A percentile compares a stretch with the other conserved stretches of the same genome.
Conservation (phyloP, 2,113 vertebrate species). For the Camelus bactrianus region DNA sequence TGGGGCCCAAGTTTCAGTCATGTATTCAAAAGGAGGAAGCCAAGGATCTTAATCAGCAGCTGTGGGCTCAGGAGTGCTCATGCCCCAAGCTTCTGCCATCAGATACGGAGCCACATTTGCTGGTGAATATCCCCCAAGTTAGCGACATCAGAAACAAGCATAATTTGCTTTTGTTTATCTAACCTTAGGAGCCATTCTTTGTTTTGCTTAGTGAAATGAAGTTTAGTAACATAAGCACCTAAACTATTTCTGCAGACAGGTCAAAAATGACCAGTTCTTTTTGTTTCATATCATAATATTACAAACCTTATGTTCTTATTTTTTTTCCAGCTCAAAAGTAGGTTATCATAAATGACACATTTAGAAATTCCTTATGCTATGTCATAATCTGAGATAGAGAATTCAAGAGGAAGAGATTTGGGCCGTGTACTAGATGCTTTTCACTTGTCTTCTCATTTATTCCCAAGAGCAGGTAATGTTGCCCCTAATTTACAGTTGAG, state of each 20-base stretch:
- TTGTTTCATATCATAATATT: not conserved
- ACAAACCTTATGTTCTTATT: not conserved
- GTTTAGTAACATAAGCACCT: not conserved
- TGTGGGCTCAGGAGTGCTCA: not conserved
- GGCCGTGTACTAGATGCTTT: not conserved
- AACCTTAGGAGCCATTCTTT: not conserved
- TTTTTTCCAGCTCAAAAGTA: not conserved
- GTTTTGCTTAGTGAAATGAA: slow-evolving; percentile 30
- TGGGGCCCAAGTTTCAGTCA: not conserved
- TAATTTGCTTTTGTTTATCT: not conserved
- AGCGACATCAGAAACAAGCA: slow-evolving; percentile 8
- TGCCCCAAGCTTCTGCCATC: not conserved
- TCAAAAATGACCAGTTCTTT: not conserved
- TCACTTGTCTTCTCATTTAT: slow-evolving; percentile 6
- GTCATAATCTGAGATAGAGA: not conserved
- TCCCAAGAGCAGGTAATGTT: not conserved
- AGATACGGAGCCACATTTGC: not conserved
- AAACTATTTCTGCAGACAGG: not conserved
- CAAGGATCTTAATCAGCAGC: not conserved
- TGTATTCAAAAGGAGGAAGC: not conserved
- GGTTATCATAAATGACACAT: not conserved
- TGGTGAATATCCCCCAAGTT: not conserved
- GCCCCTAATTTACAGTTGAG: not conserved
- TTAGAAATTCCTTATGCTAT: slow-evolving; percentile 24
- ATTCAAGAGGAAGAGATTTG: slow-evolving; percentile 38